Conservation (phyloP, 1,140 invertebrate species). For the Dendrolimus kikuchii region DNA sequence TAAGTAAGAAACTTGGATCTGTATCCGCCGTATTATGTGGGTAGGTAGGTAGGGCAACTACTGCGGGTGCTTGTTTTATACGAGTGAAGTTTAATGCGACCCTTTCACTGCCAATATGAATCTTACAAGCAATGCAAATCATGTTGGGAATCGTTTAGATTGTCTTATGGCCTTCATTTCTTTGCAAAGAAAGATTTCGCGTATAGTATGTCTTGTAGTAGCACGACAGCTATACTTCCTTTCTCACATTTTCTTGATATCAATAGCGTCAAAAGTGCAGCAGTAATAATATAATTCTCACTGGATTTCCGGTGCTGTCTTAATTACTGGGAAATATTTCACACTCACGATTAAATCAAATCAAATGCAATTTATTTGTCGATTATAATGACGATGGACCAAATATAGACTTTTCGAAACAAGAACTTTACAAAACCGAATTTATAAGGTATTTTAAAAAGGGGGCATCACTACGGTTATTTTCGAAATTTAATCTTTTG, state of each 20-base stretch:
- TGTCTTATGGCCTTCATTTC: slow-evolving; percentile 32
- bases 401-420: background rate
- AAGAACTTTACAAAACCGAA: slow-evolving; percentile 15
- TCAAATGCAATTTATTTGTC: slow-evolving; percentile 13
- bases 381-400: background rate
- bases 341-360: slow-evolving; percentile 23
- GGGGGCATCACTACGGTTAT: slow-evolving; percentile 33
- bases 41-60: slow-evolving; percentile 65
- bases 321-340: slow-evolving; percentile 42
- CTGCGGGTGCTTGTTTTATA: slow-evolving; percentile 64
- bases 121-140: slow-evolving; percentile 48
- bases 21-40: slow-evolving; percentile 68
- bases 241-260: slow-evolving; percentile 70
- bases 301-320: slow-evolving; percentile 46
- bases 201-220: slow-evolving; percentile 53
- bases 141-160: slow-evolving; percentile 47
- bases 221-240: slow-evolving; percentile 65
- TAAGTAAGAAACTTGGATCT: slow-evolving; percentile 68
- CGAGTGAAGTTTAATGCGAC: slow-evolving; percentile 52
- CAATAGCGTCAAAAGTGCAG: slow-evolving; percentile 60
- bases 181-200: slow-evolving; percentile 56
- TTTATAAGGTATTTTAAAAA: slow-evolving; percentile 15
- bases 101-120: slow-evolving; percentile 65
- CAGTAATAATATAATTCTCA: slow-evolving; percentile 55
- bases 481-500: slow-evolving; percentile 23